Evolutionary conservation across 2,888 invertebrate species (phyloP), one percentile per base, ranked within the genome.

Genomic region (Drosophila monieri): DNA sequence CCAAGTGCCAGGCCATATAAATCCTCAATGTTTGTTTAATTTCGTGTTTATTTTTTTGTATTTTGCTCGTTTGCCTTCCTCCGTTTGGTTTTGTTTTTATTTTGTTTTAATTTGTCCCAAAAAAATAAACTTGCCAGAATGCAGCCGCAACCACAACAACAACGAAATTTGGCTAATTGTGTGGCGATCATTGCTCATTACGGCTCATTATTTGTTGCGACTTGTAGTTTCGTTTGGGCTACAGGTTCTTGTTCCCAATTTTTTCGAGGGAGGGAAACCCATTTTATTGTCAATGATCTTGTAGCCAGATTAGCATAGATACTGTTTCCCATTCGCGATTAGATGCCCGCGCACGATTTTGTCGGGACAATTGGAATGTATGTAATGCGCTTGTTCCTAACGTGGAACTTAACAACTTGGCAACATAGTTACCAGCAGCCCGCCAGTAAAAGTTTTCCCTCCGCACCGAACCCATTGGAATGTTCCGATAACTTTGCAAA

Each of bases 201-300:
- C 78, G 73, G 88, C 85, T 85, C 74, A 76, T 78, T 79, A 85
- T 76, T 80, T 81, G 73, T 77, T 68, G 78, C 77, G 75, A 74
- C 78, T 77, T 76, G 71, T 62, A 67, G 72, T 74, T 78, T 35
- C 35, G 35, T 35, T 76, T 75, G 77, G 73, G 76, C 74, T 80
- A 67, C 88, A 88, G 87, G 88, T 83, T 83, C 83, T 84, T 81
- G 68, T 78, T 69, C 68, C 54, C 46, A 62, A 44, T 78, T 69
- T 62, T 51, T 64, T 49, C 44, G 62, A 35, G 62, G 67, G 62
- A 54, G 68, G 54, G 37, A 59, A 60, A 66, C 65, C 68, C 80
- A 65, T 81, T 88, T 84, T 87, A 87, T 87, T 87, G 85, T 87
- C 84, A 88, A 88, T 83, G 84, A 85, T 85, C 84, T 88, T 85